phyloP scores from a whole-genome alignment of 2,113 vertebrate species.

The Anser cygnoides region DNA sequence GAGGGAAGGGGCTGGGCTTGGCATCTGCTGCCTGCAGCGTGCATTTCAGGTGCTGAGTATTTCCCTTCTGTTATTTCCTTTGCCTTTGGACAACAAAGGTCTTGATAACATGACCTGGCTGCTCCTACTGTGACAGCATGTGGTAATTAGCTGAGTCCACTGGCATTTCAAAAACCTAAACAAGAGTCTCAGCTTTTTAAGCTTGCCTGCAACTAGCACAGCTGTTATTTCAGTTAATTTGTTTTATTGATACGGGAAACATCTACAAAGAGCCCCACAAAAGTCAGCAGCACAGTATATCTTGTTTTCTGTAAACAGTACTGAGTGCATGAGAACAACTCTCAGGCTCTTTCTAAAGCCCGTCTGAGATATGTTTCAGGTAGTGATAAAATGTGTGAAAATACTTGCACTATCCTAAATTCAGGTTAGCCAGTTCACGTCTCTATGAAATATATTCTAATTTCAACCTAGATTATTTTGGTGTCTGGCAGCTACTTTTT shows the following conservation, averaged over 20 bases:
- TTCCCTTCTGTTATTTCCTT: not conserved
- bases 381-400: not conserved
- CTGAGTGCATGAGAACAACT: not conserved
- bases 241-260: not conserved
- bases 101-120: constrained; percentile 75
- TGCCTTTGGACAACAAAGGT: not conserved
- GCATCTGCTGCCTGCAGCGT: not conserved
- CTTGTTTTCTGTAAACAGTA: not conserved
- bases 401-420: constrained; percentile 11
- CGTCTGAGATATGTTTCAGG: not conserved
- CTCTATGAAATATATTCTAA: constrained; percentile 24
- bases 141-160: constrained; percentile 73
- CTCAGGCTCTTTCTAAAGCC: not conserved
- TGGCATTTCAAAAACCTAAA: constrained; percentile 22
- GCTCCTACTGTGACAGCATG: constrained; percentile 77
- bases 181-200: constrained; percentile 13
- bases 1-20: not conserved
- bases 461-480: constrained; percentile 45
- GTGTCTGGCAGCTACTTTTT: constrained; percentile 54
- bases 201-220: not conserved
- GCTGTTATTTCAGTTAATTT: constrained; percentile 31
- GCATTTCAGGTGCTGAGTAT: not conserved
- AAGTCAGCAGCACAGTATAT: not conserved
- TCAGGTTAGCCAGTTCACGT: not conserved
- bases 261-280: not conserved